Evolutionary conservation across 2,113 vertebrate species (phyloP).

Genomic region (Pholis gunnellus): DNA sequence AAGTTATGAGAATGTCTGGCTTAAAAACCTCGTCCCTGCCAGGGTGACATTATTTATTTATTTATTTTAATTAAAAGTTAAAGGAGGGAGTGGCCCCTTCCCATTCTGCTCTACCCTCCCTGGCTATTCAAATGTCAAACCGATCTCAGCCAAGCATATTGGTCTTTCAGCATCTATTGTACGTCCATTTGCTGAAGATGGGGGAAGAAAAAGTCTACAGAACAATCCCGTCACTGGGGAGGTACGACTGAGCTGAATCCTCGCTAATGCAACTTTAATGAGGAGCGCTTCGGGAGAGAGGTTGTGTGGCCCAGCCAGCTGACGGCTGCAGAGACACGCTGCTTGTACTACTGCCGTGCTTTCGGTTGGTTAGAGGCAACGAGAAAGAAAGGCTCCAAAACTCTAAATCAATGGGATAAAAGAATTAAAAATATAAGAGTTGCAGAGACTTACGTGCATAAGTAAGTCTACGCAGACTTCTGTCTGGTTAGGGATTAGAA

Average conservation of each 20-base stretch:
- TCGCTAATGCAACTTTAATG: conserved; percentile 60
- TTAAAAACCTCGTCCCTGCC: background rate
- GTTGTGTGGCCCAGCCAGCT: conserved; percentile 23
- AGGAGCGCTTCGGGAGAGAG: conserved; percentile 11
- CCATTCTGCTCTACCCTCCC: conserved; percentile 16
- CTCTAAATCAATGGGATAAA: background rate
- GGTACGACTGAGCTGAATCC: conserved; percentile 30
- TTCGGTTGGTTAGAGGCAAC: background rate
- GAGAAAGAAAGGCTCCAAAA: background rate
- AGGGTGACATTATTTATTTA: background rate
- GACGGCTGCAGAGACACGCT: background rate
- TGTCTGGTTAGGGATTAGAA: background rate
- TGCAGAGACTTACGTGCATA: background rate
- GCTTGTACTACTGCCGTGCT: background rate
- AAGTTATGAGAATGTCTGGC: background rate
- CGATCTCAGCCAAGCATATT: conserved; percentile 34
- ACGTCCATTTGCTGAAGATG: conserved; percentile 33
- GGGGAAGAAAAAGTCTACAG: conserved; percentile 12
- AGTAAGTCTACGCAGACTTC: background rate
- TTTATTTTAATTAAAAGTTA: background rate
- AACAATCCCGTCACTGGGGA: conserved; percentile 30
- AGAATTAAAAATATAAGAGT: background rate
- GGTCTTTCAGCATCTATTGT: conserved; percentile 36
- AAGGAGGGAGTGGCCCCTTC: conserved; percentile 31
- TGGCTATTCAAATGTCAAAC: conserved; percentile 52